A percentile compares a stretch with the other conserved stretches of the same genome.
phyloP scores from a whole-genome alignment of 2,888 invertebrate species.

The Hypselothyrea guttata region DNA sequence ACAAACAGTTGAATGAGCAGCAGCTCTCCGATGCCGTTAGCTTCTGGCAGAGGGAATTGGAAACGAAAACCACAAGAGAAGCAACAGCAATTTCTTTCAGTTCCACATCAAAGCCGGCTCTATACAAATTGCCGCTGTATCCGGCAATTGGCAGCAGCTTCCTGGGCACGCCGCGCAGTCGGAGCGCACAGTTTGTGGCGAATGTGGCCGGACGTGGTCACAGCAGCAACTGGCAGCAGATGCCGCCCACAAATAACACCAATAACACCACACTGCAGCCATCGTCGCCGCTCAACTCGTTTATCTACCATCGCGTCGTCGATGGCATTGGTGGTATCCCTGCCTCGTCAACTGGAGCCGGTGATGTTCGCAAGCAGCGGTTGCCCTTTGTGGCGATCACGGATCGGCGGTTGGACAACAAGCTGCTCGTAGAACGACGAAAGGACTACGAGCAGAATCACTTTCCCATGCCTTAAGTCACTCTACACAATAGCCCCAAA shows the following conservation, averaged over 20 bases:
- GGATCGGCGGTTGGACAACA: conserved; percentile 80
- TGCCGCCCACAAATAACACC: too few relatives aligned
- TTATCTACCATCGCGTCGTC: conserved; percentile 81
- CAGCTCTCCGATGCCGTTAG: conserved; percentile 13
- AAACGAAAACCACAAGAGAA: conserved; percentile 37
- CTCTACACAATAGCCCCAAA: not conserved
- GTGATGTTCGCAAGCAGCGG: conserved; percentile 77
- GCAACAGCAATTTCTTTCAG: not conserved
- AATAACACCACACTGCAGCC: conserved; percentile 11
- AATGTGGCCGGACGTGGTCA: conserved; percentile 65
- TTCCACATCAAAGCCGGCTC: conserved; percentile 63
- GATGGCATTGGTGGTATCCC: conserved; percentile 55
- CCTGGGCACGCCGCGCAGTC: conserved; percentile 74
- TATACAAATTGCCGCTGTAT: conserved; percentile 72
- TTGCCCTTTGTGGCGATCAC: conserved; percentile 82
- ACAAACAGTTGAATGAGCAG: conserved; percentile 62
- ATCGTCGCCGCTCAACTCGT: conserved; percentile 72
- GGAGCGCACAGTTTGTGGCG: conserved; percentile 76
- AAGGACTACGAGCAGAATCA: conserved; percentile 81
- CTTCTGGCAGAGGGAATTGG: conserved; percentile 69
- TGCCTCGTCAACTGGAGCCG: not conserved
- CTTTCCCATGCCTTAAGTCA: conserved; percentile 80
- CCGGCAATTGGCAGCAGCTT: conserved; percentile 72
- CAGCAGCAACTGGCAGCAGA: conserved; percentile 34
- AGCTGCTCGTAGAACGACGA: conserved; percentile 67